Percentiles rank a stretch among this genome's conserved stretches.
Conservation (phyloP, 2,888 invertebrate genomes). For the Pyrgus malvae region DNA sequence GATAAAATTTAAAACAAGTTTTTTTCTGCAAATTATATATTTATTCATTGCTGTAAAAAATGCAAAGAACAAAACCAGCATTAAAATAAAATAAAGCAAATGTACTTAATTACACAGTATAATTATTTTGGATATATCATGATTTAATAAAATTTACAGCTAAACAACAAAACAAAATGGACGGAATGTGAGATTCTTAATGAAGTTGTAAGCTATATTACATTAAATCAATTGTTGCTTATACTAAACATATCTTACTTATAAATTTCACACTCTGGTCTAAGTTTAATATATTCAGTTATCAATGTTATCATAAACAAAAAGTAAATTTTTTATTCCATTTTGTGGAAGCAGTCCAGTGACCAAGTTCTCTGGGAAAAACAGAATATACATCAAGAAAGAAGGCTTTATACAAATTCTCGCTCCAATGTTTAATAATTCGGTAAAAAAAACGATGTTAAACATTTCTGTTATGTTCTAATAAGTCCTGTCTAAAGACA, state of each 20-base stretch:
- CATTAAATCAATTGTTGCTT: slow-evolving; percentile 22
- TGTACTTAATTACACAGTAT: slow-evolving; percentile 50
- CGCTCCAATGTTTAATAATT: too few relatives aligned
- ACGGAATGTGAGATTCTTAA: slow-evolving; percentile 79
- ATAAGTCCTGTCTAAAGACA: too few relatives aligned
- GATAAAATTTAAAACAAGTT: too few relatives aligned
- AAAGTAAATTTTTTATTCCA: neutral
- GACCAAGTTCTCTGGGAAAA: too few relatives aligned
- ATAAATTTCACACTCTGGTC: slow-evolving; percentile 1
- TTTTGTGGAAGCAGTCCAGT: neutral
- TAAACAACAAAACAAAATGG: slow-evolving; percentile 77
- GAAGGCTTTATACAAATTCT: too few relatives aligned
- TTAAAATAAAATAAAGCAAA: slow-evolving; percentile 60
- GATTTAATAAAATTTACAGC: slow-evolving; percentile 74
- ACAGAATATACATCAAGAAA: too few relatives aligned
- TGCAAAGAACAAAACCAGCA: slow-evolving; percentile 36
- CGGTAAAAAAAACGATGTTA: too few relatives aligned
- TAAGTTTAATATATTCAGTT: slow-evolving; percentile 3
- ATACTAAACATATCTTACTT: slow-evolving; percentile 12
- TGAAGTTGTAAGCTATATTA: slow-evolving; percentile 40
- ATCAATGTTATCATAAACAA: neutral
- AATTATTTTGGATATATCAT: slow-evolving; percentile 61
- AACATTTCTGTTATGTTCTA: too few relatives aligned
- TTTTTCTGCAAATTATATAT: slow-evolving; percentile 32
- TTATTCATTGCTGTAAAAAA: slow-evolving; percentile 38